Evolutionary conservation across 2,888 invertebrate genomes (phyloP), one percentile per base, ranked within the genome.

Genomic region (Drosophila falleni): DNA sequence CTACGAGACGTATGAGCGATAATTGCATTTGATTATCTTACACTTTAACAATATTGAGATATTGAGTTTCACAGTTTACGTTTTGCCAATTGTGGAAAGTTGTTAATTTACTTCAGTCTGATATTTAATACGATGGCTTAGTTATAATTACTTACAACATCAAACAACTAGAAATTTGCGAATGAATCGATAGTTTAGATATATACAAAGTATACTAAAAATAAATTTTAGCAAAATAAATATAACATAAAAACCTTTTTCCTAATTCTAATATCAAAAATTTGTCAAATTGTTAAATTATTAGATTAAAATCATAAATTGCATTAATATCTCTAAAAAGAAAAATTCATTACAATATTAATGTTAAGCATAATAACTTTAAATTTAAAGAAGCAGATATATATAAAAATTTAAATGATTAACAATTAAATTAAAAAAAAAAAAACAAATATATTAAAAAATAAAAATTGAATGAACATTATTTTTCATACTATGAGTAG

Each of bases 1-100:
- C 37, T 31, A 64, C 44, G 1, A 11, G 37, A 16, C 65, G 65
- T 65, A 65, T 65, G 33, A 33, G 47, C 29, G 41, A 35, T 66
- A 49, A 49, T 35, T 54, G 16, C 44, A 42, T 33, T 50, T 50
- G 50, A 50, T 16, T 50, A 50, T 19, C 33, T 50, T 9, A 5
- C n/a, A 11, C 3, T 31, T 31, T 10, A 8, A 31, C 11, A 58
- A 15, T 29, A 35, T 29, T 46, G 8, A 10, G n/a, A 19, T 9
- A 23, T 23, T 10, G 35, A 29, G 15, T 47, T 15, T 29, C 15
- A 56, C 6, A 33, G 10, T 15, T 6, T 5, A 11, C 6, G 6
- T 19, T 19, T 19, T 41, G 16, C 6, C 10, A 15, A 55, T 11
- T 33, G 19, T 6, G 4, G 1, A 3, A 13, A 16, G 19, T 19